Evolutionary conservation across 2,113 vertebrate species (phyloP).

Genomic region (Psilopsiagon aymara): DNA sequence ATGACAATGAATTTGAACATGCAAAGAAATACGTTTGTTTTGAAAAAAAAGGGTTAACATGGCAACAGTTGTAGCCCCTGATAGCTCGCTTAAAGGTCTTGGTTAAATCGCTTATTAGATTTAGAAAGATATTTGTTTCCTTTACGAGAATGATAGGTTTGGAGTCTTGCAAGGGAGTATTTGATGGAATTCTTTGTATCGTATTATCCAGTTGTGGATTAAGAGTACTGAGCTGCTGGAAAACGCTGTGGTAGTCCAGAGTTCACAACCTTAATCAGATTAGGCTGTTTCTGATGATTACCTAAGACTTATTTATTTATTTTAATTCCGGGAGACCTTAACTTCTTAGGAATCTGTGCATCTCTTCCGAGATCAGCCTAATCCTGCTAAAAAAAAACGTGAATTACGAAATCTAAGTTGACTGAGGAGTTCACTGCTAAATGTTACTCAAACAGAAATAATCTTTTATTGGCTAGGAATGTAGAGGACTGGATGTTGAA

Average conservation of each 20-base stretch:
- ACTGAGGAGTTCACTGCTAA: conserved; percentile 40
- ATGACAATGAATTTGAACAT: background rate
- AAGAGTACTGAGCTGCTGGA: conserved; percentile 43
- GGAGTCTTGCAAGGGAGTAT: conserved; percentile 41
- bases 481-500: background rate
- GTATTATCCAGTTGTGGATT: conserved; percentile 53
- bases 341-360: conserved; percentile 58
- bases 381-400: conserved; percentile 30
- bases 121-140: conserved; percentile 38
- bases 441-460: conserved; percentile 25
- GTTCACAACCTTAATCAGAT: conserved; percentile 71
- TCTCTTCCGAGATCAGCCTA: conserved; percentile 58
- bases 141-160: conserved; percentile 50
- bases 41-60: conserved; percentile 3
- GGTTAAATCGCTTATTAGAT: conserved; percentile 30
- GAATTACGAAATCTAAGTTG: conserved; percentile 59
- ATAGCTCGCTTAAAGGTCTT: background rate
- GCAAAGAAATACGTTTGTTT: background rate
- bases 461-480: background rate
- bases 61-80: background rate
- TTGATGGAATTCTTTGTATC: conserved; percentile 38
- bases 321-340: conserved; percentile 55
- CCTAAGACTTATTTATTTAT: conserved; percentile 46
- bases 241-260: conserved; percentile 26
- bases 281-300: conserved; percentile 65